A percentile compares a stretch with the other conserved stretches of the same genome.
Evolutionary conservation across 23 tunicate genomes (phyloP).

Genomic region (Ciona savignyi): DNA sequence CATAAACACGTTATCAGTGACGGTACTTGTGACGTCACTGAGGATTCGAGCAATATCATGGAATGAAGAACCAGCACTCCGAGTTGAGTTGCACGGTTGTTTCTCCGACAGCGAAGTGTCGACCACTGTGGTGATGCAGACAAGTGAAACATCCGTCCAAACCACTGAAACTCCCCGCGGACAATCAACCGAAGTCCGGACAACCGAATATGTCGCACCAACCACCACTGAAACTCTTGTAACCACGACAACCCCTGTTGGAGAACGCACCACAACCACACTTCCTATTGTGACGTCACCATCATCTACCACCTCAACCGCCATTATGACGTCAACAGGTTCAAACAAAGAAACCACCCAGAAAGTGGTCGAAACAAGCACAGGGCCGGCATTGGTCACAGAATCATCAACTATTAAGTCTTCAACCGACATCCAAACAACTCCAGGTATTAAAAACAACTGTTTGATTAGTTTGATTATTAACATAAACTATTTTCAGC

Average conservation of each 20-base stretch:
- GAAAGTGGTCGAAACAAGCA: not conserved
- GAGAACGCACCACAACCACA: conserved; percentile 21
- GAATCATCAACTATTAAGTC: no score
- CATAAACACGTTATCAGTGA: conserved; percentile 7
- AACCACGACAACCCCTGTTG: conserved; percentile 11
- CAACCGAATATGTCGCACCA: conserved; percentile 13
- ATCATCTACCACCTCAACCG: not conserved
- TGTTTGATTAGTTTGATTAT: no score
- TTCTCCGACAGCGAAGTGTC: conserved; percentile 17
- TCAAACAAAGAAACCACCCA: not conserved
- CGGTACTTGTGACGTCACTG: conserved; percentile 11
- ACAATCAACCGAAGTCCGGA: not conserved
- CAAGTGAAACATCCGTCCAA: conserved; percentile 20
- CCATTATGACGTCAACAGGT: not conserved
- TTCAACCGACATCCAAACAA: no score
- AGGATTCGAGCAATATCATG: conserved; percentile 30
- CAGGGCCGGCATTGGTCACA: no score
- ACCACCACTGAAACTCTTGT: conserved; percentile 46
- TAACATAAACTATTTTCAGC: no score
- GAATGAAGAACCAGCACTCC: conserved; percentile 41
- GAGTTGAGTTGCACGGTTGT: conserved; percentile 51
- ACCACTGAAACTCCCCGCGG: conserved; percentile 27
- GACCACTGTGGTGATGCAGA: conserved; percentile 25
- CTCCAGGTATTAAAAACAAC: no score
- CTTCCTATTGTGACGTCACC: conserved; percentile 3